Conservation (phyloP, 92 coral and sea anemone genomes). For the Heliopora coerulea region DNA sequence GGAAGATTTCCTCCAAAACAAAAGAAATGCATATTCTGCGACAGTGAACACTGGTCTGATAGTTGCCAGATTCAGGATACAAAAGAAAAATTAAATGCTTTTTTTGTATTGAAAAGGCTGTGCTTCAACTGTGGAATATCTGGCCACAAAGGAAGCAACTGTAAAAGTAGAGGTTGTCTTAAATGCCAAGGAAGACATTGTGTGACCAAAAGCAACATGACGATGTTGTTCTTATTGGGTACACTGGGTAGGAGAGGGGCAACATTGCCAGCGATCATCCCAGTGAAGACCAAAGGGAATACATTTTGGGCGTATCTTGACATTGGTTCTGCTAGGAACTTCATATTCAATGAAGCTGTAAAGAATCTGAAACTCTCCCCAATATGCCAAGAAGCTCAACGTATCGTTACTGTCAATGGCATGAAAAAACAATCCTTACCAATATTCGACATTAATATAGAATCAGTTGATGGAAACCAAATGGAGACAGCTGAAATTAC, state of each 20-base stretch:
- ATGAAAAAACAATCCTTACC: constrained; percentile 52
- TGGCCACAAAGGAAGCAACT: constrained; percentile 12
- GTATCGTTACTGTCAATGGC: constrained; percentile 60
- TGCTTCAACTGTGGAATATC: constrained; percentile 15
- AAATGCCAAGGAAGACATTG: constrained; percentile 31
- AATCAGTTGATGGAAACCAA: constrained; percentile 40
- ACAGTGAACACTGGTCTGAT: too few species aligned
- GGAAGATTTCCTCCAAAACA: too few species aligned
- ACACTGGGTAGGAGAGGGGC: constrained; percentile 16
- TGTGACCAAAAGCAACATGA: constrained; percentile 11
- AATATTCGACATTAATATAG: constrained; percentile 32
- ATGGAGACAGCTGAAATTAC: constrained; percentile 41
- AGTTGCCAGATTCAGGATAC: neutral
- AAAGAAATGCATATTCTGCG: too few species aligned
- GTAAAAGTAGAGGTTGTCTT: constrained; percentile 21
- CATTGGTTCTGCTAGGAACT: constrained; percentile 61
- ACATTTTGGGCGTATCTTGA: constrained; percentile 59
- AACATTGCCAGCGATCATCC: constrained; percentile 54
- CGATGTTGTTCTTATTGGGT: neutral
- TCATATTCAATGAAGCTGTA: constrained; percentile 43
- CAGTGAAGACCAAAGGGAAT: constrained; percentile 35
- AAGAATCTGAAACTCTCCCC: constrained; percentile 42
- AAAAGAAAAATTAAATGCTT: neutral
- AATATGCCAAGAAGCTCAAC: constrained; percentile 46
- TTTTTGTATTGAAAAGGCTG: neutral